Percentiles rank a stretch among this genome's conserved stretches.
Conservation (phyloP, 2,797 vertebrate genomes). For the Acanthopagrus latus region DNA sequence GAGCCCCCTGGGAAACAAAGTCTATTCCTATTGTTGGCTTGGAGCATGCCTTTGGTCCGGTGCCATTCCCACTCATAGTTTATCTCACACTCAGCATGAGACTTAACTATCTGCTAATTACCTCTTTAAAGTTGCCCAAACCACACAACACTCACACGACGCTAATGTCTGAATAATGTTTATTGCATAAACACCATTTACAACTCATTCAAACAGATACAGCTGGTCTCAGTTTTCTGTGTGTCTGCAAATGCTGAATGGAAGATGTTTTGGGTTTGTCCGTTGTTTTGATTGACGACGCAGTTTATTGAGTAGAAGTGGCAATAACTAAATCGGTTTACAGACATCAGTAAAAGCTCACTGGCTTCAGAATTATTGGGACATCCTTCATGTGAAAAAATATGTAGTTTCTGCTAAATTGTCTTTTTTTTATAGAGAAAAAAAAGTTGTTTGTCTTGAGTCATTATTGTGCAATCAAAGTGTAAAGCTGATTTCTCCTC, state of each 20-base stretch:
- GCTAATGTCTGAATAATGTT: slow-evolving; percentile 79
- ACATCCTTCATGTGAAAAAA: slow-evolving; percentile 31
- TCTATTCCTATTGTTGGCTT: slow-evolving; percentile 64
- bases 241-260: slow-evolving; percentile 48
- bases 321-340: slow-evolving; percentile 39
- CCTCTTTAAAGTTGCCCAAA: slow-evolving; percentile 73
- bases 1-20: slow-evolving; percentile 57
- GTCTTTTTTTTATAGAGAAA: slow-evolving; percentile 6
- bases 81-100: slow-evolving; percentile 71
- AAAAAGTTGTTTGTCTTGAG: slow-evolving; percentile 11
- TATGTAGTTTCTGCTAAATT: slow-evolving; percentile 14
- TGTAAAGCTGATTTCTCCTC: background rate
- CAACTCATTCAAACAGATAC: slow-evolving; percentile 71
- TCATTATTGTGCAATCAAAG: background rate
- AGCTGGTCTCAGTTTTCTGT: slow-evolving; percentile 68
- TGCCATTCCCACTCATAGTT: slow-evolving; percentile 70
- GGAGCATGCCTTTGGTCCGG: slow-evolving; percentile 55
- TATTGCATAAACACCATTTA: slow-evolving; percentile 80
- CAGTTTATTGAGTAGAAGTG: slow-evolving; percentile 38
- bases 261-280: slow-evolving; percentile 67
- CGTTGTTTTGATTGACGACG: slow-evolving; percentile 55
- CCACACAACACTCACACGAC: slow-evolving; percentile 66
- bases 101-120: slow-evolving; percentile 76
- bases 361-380: slow-evolving; percentile 3
- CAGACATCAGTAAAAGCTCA: slow-evolving; percentile 13